Evolutionary conservation across 2,797 vertebrate species (phyloP), one percentile per base, ranked within the genome.

Genomic region (Clarias fuscus): DNA sequence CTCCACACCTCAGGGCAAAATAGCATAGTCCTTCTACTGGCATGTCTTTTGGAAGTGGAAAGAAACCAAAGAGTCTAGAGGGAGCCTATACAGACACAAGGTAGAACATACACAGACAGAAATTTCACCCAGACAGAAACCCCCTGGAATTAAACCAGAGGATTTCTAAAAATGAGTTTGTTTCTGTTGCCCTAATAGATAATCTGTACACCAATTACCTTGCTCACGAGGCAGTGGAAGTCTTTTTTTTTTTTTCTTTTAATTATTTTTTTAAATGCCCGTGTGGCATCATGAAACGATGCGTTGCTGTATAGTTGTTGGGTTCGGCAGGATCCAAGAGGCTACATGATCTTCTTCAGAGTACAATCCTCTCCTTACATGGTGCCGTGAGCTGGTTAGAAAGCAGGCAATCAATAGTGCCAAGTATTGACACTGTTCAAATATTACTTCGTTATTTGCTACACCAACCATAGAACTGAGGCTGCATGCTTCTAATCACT

Each of bases 401-500:
- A 76, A 61, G 7, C 18, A 37, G 75, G 0, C 18, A 1, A 10
- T 48, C 43, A 48, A 48, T 48, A 48, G 43, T 48, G 43, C 43
- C 43, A 48, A 48, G 43, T 48, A 48, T 48, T 37, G 33, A 79
- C 20, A 79, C 11, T 40, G 58, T 79, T 78, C 56, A 62, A 20
- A 62, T 62, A 61, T 59, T 37, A 14, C 58, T 79, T 61, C 10
- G 18, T 79, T 79, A 37, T 62, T 40, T 79, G 77, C 20, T 40
- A 62, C 77, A 62, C 33, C 58, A 78, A 37, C 56, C 77, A 62
- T 40, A 40, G 30, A 62, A 62, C 58, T 22, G 20, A 40, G 58
- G 58, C 30, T 40, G 75, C 56, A 59, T 33, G 56, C 73, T 56
- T 27, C 75, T 77, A 77, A 77, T 77, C 56, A 77, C 75, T 77